Base-by-base conservation (phyloP, 2,888 invertebrate species). In the Chaetogeoica ovagalla region DNA sequence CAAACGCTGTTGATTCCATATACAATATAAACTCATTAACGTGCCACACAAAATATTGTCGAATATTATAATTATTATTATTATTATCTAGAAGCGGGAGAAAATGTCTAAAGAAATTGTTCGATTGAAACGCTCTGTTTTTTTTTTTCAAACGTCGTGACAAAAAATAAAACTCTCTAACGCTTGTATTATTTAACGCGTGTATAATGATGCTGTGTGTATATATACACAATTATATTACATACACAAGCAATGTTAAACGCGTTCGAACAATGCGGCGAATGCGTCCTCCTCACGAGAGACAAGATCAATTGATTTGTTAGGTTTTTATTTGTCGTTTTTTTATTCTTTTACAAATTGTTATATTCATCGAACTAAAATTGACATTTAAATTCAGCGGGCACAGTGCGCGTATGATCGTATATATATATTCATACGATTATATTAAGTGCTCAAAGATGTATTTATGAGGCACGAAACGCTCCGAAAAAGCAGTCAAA, bases 21-120 rank as follows among this genome's bases (percentile, higher is more conserved):
- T 23, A 75, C 75, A 75, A 75, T 75, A 75, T 75, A 66, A 66
- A 66, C 66, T 75, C 75, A 66, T 75, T 75, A 75, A 75, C 66
- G 65, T 39, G 39, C 19, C 9, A 17, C 55, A 65, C 55, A 63
- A 60, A 23, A 48, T 48, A 57, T 21, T 9, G 23, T 23, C 30
- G 4, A 30, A 30, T 30, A 30, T 30, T 30, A 30, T 30, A 30
- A 30, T 57, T 13, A 55, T n/a, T 55, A 30, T 69, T 69, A 55
- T 52, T 69, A 69, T 69, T 30, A 23, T 62, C 30, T 30, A 55
- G 65, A 23, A 43, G 39, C 39, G 55, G 37, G 3, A 13, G 57
- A 39, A 43, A 65, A 8, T 4, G 62, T 21, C 52, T 23, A 65
- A 66, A 74, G 75, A 75, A 75, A 57, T 66, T 43, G 65, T 59